Conservation (phyloP, 2,797 vertebrate genomes). For the Gymnocypris eckloni region DNA sequence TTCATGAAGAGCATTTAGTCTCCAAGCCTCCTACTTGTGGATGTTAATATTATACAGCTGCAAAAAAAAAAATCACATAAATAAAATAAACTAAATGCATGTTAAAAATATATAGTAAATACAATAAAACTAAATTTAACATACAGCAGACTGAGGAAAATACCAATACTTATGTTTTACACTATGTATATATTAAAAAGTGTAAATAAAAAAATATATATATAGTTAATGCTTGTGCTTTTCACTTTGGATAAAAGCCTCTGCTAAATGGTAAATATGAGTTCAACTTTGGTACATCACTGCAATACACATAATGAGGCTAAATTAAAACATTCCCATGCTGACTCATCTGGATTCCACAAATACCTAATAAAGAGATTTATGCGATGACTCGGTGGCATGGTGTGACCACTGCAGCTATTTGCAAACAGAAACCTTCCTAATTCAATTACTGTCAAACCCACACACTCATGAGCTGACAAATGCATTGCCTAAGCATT, state of each 20-base stretch:
- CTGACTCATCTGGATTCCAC: constrained; percentile 10
- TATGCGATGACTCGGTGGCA: constrained; percentile 6
- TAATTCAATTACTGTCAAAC: constrained; percentile 33
- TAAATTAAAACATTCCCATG: constrained; percentile 2
- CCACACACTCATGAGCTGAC: constrained; percentile 9
- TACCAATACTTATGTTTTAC: background rate
- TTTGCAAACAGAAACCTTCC: constrained; percentile 36
- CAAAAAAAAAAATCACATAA: background rate
- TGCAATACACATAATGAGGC: background rate
- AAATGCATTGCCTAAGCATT: constrained; percentile 12
- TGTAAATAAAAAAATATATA: background rate
- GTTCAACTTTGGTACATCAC: background rate
- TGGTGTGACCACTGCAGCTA: constrained; percentile 7
- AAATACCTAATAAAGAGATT: constrained; percentile 30
- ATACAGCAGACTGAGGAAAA: background rate
- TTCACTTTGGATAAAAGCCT: background rate
- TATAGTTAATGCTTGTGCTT: background rate
- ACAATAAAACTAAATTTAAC: background rate
- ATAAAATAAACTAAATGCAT: background rate
- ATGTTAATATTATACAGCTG: constrained; percentile 10
- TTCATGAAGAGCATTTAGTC: constrained; percentile 71
- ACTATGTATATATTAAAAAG: no score
- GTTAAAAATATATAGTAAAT: background rate
- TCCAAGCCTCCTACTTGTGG: background rate
- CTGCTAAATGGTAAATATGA: background rate